Base-by-base conservation (phyloP, 2,113 vertebrate genomes). In the Phyllostomus hastatus region DNA sequence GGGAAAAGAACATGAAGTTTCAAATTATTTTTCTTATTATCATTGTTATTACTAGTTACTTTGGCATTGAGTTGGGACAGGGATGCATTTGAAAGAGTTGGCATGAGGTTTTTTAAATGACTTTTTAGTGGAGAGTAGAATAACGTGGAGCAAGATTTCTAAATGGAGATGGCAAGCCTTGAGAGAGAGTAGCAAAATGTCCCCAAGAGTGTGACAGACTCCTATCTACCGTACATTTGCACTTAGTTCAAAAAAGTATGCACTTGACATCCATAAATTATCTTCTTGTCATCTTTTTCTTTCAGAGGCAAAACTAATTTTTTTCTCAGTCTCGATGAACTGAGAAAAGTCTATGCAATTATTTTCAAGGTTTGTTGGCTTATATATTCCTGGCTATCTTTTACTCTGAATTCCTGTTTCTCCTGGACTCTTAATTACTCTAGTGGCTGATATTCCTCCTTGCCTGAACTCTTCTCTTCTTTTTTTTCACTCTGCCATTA, bases 1-100 rank as follows among this genome's bases (percentile, higher is more conserved):
- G 64, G 79, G 70, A 83, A 95, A 88, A 94, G 70, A 95, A 94
- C 31, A 35, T 43, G 50, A 93, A 48, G 3, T 59, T 61, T 76
- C 66, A 46, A 17, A 28, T 57, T 41, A 33, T 85, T 87, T 85
- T 46, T 85, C 7, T 93, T 86, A 43, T n/a, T 67, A n/a, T 10
- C 10, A 48, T 33, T 73, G 41, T 80, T 84, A 41, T 66, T 76
- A 6, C 19, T 38, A 67, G 48, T 64, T 72, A 88, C 54, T 86
- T 61, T 57, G 79, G 73, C 54, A 66, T 4, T 75, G 87, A 83
- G 24, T 57, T 89, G 66, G 79, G 61, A 33, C 69, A 76, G 22
- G 3, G 76, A 38, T 57, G 66, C 3, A 9, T 59, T 87, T 70
- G 88, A 80, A 90, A 80, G 6, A 31, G 66, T n/a, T 86, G 52